Conservation (phyloP, 2,113 vertebrate genomes). For the Oncorhynchus tshawytscha region DNA sequence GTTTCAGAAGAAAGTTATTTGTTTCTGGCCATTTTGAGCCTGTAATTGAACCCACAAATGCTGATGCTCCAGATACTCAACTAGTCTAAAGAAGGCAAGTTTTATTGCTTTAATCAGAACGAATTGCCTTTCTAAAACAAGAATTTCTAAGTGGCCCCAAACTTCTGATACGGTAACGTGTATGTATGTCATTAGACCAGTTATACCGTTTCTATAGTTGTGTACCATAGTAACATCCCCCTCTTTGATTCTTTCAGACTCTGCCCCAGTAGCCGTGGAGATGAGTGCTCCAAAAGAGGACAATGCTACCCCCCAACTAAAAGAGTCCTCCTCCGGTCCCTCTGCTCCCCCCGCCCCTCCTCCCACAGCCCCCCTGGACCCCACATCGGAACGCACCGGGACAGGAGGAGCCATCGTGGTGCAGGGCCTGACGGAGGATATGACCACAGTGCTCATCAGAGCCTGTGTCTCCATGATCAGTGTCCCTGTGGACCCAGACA, state of each 20-base stretch:
- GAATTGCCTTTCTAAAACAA: too few relatives aligned
- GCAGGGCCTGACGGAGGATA: slow-evolving; percentile 86
- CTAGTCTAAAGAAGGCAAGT: too few relatives aligned
- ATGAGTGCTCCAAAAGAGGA: slow-evolving; percentile 73
- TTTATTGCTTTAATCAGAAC: too few relatives aligned
- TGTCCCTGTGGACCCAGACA: slow-evolving; percentile 92
- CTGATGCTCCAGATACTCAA: too few relatives aligned
- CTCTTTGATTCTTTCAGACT: slow-evolving; percentile 54
- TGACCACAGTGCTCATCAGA: slow-evolving; percentile 88
- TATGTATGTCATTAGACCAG: too few relatives aligned
- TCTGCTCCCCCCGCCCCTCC: slow-evolving; percentile 30
- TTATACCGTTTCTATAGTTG: too few relatives aligned
- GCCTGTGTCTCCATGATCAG: slow-evolving; percentile 94
- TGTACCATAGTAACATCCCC: not conserved
- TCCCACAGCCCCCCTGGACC: slow-evolving; percentile 49
- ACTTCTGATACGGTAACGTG: too few relatives aligned
- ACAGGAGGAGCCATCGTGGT: slow-evolving; percentile 75
- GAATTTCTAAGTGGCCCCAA: too few relatives aligned
- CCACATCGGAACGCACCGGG: slow-evolving; percentile 42
- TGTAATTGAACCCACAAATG: too few relatives aligned
- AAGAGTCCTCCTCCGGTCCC: slow-evolving; percentile 55
- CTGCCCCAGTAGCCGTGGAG: slow-evolving; percentile 60
- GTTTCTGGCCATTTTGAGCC: too few relatives aligned
- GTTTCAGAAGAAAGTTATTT: too few relatives aligned
- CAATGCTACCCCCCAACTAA: slow-evolving; percentile 47